Evolutionary conservation across 2,797 vertebrate species (phyloP), one percentile per base, ranked within the genome.

Genomic region (Macrochelys suwanniensis): DNA sequence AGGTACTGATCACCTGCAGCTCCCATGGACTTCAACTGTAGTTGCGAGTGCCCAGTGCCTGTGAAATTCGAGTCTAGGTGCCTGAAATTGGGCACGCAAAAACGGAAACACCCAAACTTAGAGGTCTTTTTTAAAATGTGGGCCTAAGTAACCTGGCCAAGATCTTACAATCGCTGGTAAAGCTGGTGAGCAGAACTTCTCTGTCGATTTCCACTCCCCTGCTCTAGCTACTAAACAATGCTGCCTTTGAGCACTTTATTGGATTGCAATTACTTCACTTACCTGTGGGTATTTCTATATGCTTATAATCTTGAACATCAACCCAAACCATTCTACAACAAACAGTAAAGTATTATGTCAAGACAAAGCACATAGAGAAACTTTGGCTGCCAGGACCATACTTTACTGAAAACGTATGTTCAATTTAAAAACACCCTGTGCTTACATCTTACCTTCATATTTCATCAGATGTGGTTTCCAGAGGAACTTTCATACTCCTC

Each of bases 201-300:
- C 61, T 5, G 16, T 53, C 26, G 12, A 1, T 17, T 13, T 68
- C 53, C 50, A 19, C 4, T 54, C 3, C 31, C 7, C 13, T 10
- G 26, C 25, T 49, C 12, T 47, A 47, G 45, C 42, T 25, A 10
- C 77, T 80, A 25, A 17, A 74, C 77, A 81, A 1, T 47, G 3
- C 3, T 59, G 17, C 1, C 2, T 74, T 76, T 65, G 0, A 0
- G 28, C 57, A 68, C 23, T 81, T 61, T 1, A 2, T 2, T 1
- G 1, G 45, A 4, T 59, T 84, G 9, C 0, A 5, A 2, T 3
- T 4, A 33, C 21, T 0, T 0, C 33, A 15, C 54, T 49, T 53
- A 1, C 49, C n/a, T 0, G 0, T 6, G 21, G 2, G 0, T 49
- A 2, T 2, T 54, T 45, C 26, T 45, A 61, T 10, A 8, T 82